Conservation (phyloP, 1,140 invertebrate species). For the Aporrectodea caliginosa region DNA sequence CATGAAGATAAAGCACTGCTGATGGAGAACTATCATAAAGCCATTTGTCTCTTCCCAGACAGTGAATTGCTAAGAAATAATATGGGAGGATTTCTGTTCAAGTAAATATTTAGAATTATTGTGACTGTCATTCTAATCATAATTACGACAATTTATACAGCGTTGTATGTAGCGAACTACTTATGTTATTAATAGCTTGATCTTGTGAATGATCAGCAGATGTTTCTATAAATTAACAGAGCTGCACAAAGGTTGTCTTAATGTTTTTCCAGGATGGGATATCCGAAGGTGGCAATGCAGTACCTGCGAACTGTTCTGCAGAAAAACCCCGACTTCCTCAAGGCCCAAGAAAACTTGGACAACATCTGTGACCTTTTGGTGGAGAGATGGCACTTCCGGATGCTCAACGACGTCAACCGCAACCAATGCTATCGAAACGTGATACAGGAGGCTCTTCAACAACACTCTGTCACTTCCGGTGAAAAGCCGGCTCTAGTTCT, state of each 20-base stretch:
- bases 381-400: constrained; percentile 75
- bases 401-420: constrained; percentile 70
- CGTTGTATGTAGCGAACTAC: neutral
- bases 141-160: constrained; percentile 3
- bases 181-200: neutral
- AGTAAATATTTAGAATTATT: constrained; percentile 41
- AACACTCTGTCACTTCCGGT: neutral
- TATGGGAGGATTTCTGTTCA: constrained; percentile 55
- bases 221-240: too few species aligned
- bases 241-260: too few species aligned
- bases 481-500: constrained; percentile 44
- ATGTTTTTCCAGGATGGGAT: constrained; percentile 44
- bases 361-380: constrained; percentile 58
- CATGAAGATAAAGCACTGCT: constrained; percentile 38
- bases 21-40: constrained; percentile 55
- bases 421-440: constrained; percentile 66
- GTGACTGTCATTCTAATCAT: constrained; percentile 2
- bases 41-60: constrained; percentile 51
- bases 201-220: too few species aligned
- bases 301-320: constrained; percentile 50
- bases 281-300: constrained; percentile 45
- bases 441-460: constrained; percentile 60
- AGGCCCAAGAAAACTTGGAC: constrained; percentile 53
- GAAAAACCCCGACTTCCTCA: constrained; percentile 47
- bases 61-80: constrained; percentile 52